Conservation (phyloP, 1,140 invertebrate species). For the Eufriesea mexicana region DNA sequence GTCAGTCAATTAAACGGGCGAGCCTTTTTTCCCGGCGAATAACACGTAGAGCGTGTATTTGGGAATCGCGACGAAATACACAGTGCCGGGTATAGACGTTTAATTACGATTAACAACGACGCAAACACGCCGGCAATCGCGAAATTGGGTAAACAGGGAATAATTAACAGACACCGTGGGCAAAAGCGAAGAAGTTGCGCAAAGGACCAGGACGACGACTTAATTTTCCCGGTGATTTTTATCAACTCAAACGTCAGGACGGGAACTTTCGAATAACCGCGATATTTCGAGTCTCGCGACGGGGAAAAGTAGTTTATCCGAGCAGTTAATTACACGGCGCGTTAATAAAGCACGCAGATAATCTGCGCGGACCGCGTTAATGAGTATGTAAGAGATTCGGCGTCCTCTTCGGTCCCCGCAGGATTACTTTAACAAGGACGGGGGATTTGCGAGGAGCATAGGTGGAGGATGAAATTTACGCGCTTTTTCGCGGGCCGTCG, state of each 20-base stretch:
- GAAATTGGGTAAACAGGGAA: no score
- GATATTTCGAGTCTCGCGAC: slow-evolving; percentile 27
- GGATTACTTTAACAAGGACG: slow-evolving; percentile 50
- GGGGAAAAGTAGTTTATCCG: slow-evolving; percentile 30
- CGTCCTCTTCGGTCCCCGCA: background rate
- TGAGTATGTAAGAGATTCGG: slow-evolving; percentile 51
- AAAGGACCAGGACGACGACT: no score
- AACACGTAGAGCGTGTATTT: no score
- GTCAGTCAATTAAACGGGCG: background rate
- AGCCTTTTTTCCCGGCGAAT: no score
- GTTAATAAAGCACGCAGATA: slow-evolving; percentile 57
- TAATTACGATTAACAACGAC: no score
- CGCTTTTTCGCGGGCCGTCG: background rate
- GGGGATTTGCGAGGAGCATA: slow-evolving; percentile 38
- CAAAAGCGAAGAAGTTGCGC: no score
- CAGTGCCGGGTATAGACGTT: no score
- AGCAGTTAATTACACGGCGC: slow-evolving; percentile 39
- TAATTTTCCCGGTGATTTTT: slow-evolving; percentile 10
- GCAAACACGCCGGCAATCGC: no score
- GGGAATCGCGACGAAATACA: no score
- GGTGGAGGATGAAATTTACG: slow-evolving; percentile 41
- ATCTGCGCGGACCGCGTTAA: slow-evolving; percentile 61
- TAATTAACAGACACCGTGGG: no score
- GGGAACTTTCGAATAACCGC: slow-evolving; percentile 41
- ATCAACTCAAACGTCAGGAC: slow-evolving; percentile 27